Conservation (phyloP, 2,113 vertebrate species). For the Tenrec ecaudatus region DNA sequence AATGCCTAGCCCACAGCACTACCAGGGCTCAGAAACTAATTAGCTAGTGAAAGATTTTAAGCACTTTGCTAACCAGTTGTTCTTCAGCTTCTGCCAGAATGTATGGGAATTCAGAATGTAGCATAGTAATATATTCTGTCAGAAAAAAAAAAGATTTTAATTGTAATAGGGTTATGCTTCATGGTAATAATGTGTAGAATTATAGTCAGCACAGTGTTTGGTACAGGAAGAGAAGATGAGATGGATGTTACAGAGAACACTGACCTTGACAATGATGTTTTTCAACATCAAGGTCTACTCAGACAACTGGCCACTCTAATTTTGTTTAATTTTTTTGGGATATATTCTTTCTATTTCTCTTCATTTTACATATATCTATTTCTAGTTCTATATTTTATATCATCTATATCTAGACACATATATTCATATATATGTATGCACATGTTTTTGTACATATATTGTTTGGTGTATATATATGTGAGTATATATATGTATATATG, state of each 20-base stretch:
- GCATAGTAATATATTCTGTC: background rate
- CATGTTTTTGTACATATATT: background rate
- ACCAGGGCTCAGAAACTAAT: background rate
- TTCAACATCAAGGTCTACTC: background rate
- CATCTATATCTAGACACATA: no score
- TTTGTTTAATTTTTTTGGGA: conserved; percentile 43
- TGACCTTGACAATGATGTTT: background rate
- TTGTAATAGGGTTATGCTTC: background rate
- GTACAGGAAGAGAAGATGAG: background rate
- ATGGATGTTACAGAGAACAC: conserved; percentile 9
- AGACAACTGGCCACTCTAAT: background rate
- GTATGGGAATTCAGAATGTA: background rate
- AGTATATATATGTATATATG: no score
- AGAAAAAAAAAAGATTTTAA: background rate
- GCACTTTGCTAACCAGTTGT: background rate
- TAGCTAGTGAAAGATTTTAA: background rate
- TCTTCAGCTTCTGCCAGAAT: background rate
- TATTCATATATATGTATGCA: background rate
- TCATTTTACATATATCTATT: no score
- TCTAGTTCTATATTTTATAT: no score
- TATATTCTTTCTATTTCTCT: background rate
- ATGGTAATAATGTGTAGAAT: background rate
- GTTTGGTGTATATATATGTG: no score
- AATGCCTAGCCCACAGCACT: no score
- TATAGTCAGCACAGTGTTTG: background rate